Percentiles rank a stretch among this genome's conserved stretches.
These are phyloP conservation scores for Caenorhabditis macrosperma DNA, from an alignment of 2,888 invertebrate genomes.

Conservation along the genomic window DNA sequence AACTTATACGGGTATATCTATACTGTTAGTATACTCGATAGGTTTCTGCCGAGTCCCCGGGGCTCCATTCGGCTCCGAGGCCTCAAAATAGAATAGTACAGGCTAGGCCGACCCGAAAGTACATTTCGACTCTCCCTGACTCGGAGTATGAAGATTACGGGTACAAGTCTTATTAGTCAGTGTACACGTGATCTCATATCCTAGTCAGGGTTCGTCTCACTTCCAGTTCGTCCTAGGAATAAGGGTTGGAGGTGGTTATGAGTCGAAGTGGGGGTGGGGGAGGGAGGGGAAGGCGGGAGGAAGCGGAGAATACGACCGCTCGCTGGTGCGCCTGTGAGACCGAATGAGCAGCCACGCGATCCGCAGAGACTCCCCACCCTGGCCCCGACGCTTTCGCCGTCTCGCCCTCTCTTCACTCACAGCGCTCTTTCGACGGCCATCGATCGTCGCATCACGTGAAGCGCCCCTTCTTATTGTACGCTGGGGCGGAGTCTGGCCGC, in stretches of 20 bases:
- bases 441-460: constrained; percentile 50
- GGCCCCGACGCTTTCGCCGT: constrained; percentile 20
- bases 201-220: constrained; percentile 41
- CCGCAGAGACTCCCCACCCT: constrained; percentile 27
- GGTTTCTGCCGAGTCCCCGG: constrained; percentile 51
- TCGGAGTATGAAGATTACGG: constrained; percentile 63
- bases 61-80: background rate
- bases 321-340: constrained; percentile 50
- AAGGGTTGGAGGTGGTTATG: background rate
- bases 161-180: constrained; percentile 30
- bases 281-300: constrained; percentile 4
- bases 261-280: background rate
- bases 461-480: constrained; percentile 47
- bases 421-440: constrained; percentile 17
- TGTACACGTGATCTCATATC: constrained; percentile 59
- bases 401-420: constrained; percentile 19
- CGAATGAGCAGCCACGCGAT: constrained; percentile 62
- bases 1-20: constrained; percentile 62
- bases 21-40: constrained; percentile 31
- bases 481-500: constrained; percentile 24
- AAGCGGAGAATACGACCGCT: constrained; percentile 47
- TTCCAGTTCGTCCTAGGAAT: background rate
- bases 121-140: constrained; percentile 27
- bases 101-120: background rate
- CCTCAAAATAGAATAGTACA: constrained; percentile 1